These are phyloP conservation scores for Danionella cerebrum DNA, from an alignment of 2,113 vertebrate genomes.

Conservation along the genomic window DNA sequence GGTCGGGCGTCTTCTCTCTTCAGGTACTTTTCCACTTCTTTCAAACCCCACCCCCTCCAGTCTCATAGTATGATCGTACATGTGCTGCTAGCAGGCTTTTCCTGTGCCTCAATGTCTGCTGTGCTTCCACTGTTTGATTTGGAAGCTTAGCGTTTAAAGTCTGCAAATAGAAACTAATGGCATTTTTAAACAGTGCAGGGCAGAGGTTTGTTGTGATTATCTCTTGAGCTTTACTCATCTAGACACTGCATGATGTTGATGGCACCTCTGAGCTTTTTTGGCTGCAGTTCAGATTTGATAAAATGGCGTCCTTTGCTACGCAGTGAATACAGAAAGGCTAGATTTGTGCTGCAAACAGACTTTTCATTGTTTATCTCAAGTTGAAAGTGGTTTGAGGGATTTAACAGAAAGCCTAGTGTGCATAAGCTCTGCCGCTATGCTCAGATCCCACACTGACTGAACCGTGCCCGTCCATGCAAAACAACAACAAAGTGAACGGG, in stretches of 20 bases:
- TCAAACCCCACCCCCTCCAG: slow-evolving; percentile 20
- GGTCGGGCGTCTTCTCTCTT: slow-evolving; percentile 74
- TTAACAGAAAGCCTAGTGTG: slow-evolving; percentile 7
- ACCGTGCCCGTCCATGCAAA: slow-evolving; percentile 38
- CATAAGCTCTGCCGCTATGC: slow-evolving; percentile 34
- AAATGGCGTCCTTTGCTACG: slow-evolving; percentile 83
- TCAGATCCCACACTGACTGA: slow-evolving; percentile 26
- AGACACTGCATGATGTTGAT: slow-evolving; percentile 39
- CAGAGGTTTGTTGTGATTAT: neutral
- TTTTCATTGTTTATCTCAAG: slow-evolving; percentile 24
- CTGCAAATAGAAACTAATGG: slow-evolving; percentile 7
- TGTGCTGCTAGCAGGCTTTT: neutral
- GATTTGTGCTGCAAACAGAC: slow-evolving; percentile 53
- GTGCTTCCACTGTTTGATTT: slow-evolving; percentile 43
- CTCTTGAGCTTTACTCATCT: neutral
- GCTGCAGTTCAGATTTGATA: slow-evolving; percentile 76
- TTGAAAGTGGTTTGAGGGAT: slow-evolving; percentile 29
- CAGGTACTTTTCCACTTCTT: slow-evolving; percentile 74
- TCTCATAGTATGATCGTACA: slow-evolving; percentile 6
- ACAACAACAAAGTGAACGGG: slow-evolving; percentile 35
- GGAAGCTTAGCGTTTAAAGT: neutral
- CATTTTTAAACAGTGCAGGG: neutral
- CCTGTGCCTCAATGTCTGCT: slow-evolving; percentile 25
- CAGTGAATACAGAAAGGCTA: slow-evolving; percentile 67
- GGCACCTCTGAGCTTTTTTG: slow-evolving; percentile 68